phyloP scores from a whole-genome alignment of 2,797 vertebrate genomes.

The Pantherophis alleghaniensis region DNA sequence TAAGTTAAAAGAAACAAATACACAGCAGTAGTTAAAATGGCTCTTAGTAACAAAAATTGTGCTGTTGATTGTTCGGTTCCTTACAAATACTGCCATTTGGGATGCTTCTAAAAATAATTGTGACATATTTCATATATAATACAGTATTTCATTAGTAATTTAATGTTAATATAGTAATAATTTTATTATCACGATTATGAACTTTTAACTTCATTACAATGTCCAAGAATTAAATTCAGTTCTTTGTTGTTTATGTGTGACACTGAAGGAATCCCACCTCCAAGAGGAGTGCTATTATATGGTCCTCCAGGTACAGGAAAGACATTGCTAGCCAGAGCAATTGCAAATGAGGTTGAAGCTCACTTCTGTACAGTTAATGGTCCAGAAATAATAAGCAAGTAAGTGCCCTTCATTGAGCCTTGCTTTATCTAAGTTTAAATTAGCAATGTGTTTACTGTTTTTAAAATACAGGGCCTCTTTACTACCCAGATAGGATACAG shows the following conservation, averaged over 20 bases:
- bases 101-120: not conserved
- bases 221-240: too few species aligned
- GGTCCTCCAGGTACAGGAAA: constrained; percentile 96
- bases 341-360: constrained; percentile 89
- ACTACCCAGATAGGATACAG: not conserved
- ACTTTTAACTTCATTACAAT: not conserved
- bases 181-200: not conserved
- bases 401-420: constrained; percentile 48
- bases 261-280: constrained; percentile 85
- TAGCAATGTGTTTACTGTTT: not conserved
- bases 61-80: not conserved
- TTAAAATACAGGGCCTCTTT: not conserved
- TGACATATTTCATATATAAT: not conserved
- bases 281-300: constrained; percentile 88
- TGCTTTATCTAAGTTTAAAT: not conserved
- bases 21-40: not conserved
- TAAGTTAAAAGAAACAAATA: not conserved
- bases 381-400: constrained; percentile 99
- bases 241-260: constrained; percentile 29
- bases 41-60: not conserved
- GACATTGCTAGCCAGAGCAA: constrained; percentile 92
- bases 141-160: not conserved
- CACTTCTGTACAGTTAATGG: constrained; percentile 91
- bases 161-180: not conserved
- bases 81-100: not conserved